These are phyloP conservation scores for Himalopsyche phryganea DNA, from an alignment of 1,140 invertebrate genomes.

Conservation along the genomic window DNA sequence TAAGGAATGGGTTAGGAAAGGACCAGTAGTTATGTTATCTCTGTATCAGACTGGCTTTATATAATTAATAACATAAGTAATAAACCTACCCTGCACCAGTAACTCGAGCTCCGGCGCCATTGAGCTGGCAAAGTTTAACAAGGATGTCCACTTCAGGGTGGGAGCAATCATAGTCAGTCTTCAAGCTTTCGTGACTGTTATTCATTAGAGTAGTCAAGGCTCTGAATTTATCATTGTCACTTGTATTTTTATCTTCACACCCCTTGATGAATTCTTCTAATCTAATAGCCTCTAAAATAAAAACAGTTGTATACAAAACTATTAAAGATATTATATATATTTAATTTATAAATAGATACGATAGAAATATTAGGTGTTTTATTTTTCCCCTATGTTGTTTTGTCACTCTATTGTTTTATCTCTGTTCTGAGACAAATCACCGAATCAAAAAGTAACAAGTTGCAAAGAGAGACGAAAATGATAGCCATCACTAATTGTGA, in stretches of 20 bases:
- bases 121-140: conserved; percentile 70
- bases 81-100: conserved; percentile 82
- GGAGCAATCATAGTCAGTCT: conserved; percentile 89
- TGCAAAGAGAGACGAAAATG: no score
- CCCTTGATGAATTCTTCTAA: conserved; percentile 71
- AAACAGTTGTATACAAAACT: neutral
- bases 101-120: conserved; percentile 78
- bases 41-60: no score
- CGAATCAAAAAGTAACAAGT: no score
- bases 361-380: no score
- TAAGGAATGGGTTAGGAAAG: no score
- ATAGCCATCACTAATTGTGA: no score
- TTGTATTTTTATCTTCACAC: conserved; percentile 57
- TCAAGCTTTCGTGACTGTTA: conserved; percentile 81
- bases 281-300: conserved; percentile 67
- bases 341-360: no score
- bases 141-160: conserved; percentile 84
- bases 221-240: conserved; percentile 33
- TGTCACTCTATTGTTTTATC: no score
- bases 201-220: conserved; percentile 67
- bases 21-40: no score
- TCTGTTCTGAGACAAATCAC: no score
- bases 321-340: neutral
- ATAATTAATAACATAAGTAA: no score
- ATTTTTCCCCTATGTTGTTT: no score